phyloP scores from a whole-genome alignment of 2,113 vertebrate genomes.

The Apodemus sylvaticus region DNA sequence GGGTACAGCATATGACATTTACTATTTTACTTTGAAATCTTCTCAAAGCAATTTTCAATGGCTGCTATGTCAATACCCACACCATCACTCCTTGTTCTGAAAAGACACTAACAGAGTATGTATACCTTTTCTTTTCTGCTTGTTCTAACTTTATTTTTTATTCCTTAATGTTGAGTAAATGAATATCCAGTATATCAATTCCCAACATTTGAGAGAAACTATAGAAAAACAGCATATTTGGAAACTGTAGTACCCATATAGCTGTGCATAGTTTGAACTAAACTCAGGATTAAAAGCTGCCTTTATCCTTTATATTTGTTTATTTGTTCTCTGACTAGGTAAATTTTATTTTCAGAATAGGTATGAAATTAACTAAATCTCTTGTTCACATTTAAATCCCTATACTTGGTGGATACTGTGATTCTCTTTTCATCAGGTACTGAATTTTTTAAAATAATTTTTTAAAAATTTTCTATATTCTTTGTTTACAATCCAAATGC shows the following conservation, averaged over 20 bases:
- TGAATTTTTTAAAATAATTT: conserved; percentile 28
- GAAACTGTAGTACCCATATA: background rate
- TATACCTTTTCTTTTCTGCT: background rate
- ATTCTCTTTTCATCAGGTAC: background rate
- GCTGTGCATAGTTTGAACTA: background rate
- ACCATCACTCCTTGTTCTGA: background rate
- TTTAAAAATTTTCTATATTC: too few relatives aligned
- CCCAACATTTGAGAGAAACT: background rate
- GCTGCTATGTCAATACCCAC: background rate
- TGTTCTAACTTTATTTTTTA: conserved; percentile 30
- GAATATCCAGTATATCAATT: background rate
- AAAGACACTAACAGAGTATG: background rate
- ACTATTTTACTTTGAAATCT: background rate
- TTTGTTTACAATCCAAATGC: too few relatives aligned
- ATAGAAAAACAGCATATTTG: background rate
- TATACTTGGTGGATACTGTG: background rate
- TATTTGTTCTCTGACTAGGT: background rate
- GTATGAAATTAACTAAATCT: background rate
- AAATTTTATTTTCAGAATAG: conserved; percentile 17
- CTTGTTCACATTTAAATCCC: background rate
- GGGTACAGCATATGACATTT: background rate
- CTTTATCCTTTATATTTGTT: background rate
- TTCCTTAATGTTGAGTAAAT: background rate
- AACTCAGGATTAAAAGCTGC: background rate
- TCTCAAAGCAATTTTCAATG: conserved; percentile 8